phyloP scores from a whole-genome alignment of 2,888 invertebrate species.

The Horisme vitalbata region DNA sequence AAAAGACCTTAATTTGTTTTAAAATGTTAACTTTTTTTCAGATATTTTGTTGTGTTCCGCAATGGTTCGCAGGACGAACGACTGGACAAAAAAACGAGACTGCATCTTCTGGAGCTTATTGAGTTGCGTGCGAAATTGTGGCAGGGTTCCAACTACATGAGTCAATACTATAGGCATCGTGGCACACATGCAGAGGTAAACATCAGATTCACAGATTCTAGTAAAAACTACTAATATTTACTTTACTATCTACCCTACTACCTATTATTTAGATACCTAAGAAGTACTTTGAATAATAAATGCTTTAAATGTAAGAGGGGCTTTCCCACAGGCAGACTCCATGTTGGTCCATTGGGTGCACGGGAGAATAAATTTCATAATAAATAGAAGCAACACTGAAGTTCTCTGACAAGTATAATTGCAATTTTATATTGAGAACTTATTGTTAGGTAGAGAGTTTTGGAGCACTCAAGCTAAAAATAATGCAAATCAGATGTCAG shows the following conservation, averaged over 20 bases:
- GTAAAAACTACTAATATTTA: neutral
- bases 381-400: too few species aligned
- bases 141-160: conserved; percentile 92
- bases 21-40: conserved; percentile 84
- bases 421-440: too few species aligned
- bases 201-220: neutral
- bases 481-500: conserved; percentile 29
- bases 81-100: conserved; percentile 92
- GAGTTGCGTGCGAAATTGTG: conserved; percentile 96
- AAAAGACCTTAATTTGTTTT: too few species aligned
- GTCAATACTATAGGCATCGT: conserved; percentile 90
- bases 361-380: too few species aligned
- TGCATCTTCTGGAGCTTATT: conserved; percentile 95
- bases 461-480: conserved; percentile 25
- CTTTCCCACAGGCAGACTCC: too few species aligned
- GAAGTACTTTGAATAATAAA: too few species aligned
- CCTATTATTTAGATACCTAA: too few species aligned
- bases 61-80: conserved; percentile 95
- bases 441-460: neutral
- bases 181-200: conserved; percentile 84
- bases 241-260: too few species aligned
- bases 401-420: too few species aligned
- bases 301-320: too few species aligned
- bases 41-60: conserved; percentile 91
- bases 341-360: too few species aligned